These are phyloP conservation scores for Platysternon megacephalum DNA, from an alignment of 2,113 vertebrate species.

Conservation along the genomic window DNA sequence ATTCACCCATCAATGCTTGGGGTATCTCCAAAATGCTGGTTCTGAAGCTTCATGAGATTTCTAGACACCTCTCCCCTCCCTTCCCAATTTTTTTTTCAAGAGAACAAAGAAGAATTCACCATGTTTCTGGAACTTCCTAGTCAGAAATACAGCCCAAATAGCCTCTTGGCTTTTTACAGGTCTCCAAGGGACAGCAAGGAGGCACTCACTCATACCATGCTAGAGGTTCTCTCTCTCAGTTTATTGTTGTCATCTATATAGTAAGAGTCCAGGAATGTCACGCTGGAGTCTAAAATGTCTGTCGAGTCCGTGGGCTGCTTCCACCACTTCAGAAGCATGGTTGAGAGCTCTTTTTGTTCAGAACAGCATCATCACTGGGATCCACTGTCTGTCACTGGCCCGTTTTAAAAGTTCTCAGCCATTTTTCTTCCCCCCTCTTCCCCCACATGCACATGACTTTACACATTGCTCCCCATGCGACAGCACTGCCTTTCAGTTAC, in stretches of 20 bases:
- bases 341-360: neutral
- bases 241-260: neutral
- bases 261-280: neutral
- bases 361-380: neutral
- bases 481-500: neutral
- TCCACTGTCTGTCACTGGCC: neutral
- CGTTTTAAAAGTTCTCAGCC: neutral
- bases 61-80: neutral
- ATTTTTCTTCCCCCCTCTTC: neutral
- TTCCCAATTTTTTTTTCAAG: neutral
- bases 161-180: neutral
- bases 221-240: neutral
- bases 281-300: neutral
- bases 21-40: neutral
- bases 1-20: neutral
- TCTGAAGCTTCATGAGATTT: neutral
- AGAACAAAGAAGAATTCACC: neutral
- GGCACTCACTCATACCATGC: neutral
- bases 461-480: neutral
- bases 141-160: neutral
- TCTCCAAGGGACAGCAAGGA: neutral
- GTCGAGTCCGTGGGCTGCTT: neutral
- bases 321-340: neutral
- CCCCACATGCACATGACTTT: neutral
- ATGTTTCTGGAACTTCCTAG: neutral